Percentiles rank a stretch among this genome's conserved stretches.
These are phyloP conservation scores for Oegoconia quadripuncta DNA, from an alignment of 2,888 invertebrate species.

Conservation along the genomic window DNA sequence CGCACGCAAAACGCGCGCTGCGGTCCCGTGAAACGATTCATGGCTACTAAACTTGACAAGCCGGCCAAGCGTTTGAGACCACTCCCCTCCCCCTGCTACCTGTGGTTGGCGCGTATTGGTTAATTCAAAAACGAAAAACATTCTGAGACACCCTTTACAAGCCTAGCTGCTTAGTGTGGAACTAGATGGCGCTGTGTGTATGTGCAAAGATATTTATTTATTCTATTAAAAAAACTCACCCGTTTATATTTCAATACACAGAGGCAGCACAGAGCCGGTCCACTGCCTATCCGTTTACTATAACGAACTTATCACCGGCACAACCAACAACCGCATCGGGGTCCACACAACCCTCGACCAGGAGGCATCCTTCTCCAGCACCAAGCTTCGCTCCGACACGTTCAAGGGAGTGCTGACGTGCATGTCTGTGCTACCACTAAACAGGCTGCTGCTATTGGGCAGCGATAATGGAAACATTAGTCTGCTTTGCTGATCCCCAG, in stretches of 20 bases:
- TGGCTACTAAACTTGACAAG: too few species aligned
- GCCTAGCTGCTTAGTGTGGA: too few species aligned
- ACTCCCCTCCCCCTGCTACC: too few species aligned
- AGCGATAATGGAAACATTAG: slow-evolving; percentile 94
- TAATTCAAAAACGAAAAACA: too few species aligned
- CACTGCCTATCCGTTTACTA: slow-evolving; percentile 91
- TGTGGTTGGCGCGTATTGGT: too few species aligned
- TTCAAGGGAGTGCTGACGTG: slow-evolving; percentile 95
- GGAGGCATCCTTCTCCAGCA: slow-evolving; percentile 88
- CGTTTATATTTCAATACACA: slow-evolving; percentile 41
- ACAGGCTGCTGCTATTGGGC: slow-evolving; percentile 92
- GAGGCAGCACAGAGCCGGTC: slow-evolving; percentile 95
- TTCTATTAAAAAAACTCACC: too few species aligned
- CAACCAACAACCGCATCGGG: slow-evolving; percentile 95
- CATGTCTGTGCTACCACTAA: slow-evolving; percentile 93
- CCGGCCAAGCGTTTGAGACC: too few species aligned
- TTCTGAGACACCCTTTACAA: too few species aligned
- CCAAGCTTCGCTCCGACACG: slow-evolving; percentile 91
- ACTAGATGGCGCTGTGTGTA: too few species aligned
- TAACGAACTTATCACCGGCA: slow-evolving; percentile 91
- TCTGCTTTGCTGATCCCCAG: slow-evolving; percentile 82
- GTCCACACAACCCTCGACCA: slow-evolving; percentile 87
- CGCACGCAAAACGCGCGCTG: too few species aligned
- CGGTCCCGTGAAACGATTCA: too few species aligned
- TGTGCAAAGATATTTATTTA: too few species aligned